Conservation (phyloP, 2,113 vertebrate genomes). For the Actenoides lindsayi region DNA sequence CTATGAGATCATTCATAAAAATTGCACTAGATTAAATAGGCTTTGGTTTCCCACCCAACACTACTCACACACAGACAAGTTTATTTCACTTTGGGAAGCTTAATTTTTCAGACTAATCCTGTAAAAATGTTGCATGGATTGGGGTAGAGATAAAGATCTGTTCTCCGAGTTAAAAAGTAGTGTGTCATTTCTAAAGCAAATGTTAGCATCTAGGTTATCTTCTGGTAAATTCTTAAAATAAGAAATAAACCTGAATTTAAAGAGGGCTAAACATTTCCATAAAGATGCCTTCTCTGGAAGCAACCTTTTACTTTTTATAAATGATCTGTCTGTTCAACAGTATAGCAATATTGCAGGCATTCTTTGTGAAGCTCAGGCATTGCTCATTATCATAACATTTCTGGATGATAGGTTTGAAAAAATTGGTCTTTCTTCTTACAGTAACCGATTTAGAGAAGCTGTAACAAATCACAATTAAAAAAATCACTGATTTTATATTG, state of each 20-base stretch:
- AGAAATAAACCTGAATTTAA: slow-evolving; percentile 30
- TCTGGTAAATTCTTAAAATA: slow-evolving; percentile 12
- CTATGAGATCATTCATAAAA: slow-evolving; percentile 61
- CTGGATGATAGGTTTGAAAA: slow-evolving; percentile 45
- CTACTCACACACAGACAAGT: background rate
- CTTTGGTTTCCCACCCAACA: background rate
- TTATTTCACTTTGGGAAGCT: slow-evolving; percentile 53
- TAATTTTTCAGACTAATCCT: slow-evolving; percentile 54
- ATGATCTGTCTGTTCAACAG: slow-evolving; percentile 45
- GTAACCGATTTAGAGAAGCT: background rate
- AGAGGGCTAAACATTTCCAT: slow-evolving; percentile 34
- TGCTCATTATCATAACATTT: slow-evolving; percentile 58
- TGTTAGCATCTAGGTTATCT: slow-evolving; percentile 28
- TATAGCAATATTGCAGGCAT: slow-evolving; percentile 25
- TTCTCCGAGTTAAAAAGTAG: slow-evolving; percentile 42
- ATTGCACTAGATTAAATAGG: slow-evolving; percentile 26
- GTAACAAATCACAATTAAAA: slow-evolving; percentile 23
- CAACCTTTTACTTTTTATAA: slow-evolving; percentile 53
- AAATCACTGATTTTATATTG: slow-evolving; percentile 36
- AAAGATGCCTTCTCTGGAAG: slow-evolving; percentile 54
- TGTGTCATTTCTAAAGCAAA: slow-evolving; percentile 54
- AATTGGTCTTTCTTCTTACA: slow-evolving; percentile 34
- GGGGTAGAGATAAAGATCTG: slow-evolving; percentile 37
- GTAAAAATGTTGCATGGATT: slow-evolving; percentile 28
- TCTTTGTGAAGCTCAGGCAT: slow-evolving; percentile 33